These are phyloP conservation scores for Podotricha telesiphe DNA, from an alignment of 2,888 invertebrate species.

Conservation along the genomic window DNA sequence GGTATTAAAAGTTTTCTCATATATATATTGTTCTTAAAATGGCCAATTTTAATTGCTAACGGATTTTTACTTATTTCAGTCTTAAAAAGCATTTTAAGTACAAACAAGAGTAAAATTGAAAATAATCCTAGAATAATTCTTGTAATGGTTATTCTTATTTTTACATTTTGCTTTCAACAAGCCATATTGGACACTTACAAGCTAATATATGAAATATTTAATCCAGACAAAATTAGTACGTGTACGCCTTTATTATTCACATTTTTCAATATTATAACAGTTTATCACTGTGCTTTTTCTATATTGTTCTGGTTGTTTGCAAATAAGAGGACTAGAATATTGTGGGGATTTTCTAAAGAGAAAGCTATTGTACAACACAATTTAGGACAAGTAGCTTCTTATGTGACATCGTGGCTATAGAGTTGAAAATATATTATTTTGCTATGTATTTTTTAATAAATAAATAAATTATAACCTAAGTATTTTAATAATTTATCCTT, in stretches of 20 bases:
- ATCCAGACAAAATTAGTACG: slow-evolving; percentile 38
- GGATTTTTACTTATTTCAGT: slow-evolving; percentile 59
- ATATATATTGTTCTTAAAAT: slow-evolving; percentile 61
- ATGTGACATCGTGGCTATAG: neutral
- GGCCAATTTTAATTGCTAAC: slow-evolving; percentile 66
- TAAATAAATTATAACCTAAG: neutral
- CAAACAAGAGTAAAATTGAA: slow-evolving; percentile 54
- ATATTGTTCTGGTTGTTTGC: slow-evolving; percentile 74
- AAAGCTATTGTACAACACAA: slow-evolving; percentile 19
- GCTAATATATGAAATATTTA: slow-evolving; percentile 51
- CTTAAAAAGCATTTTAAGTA: slow-evolving; percentile 57
- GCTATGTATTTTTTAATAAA: neutral
- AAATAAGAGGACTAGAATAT: slow-evolving; percentile 63
- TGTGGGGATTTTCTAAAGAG: slow-evolving; percentile 55
- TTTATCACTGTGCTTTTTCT: slow-evolving; percentile 68
- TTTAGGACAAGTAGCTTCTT: slow-evolving; percentile 13
- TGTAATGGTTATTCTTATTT: slow-evolving; percentile 65
- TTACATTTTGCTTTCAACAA: slow-evolving; percentile 69
- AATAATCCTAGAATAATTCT: slow-evolving; percentile 59
- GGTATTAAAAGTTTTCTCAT: slow-evolving; percentile 48
- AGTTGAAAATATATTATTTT: neutral
- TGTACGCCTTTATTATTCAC: slow-evolving; percentile 43
- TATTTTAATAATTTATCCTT: neutral
- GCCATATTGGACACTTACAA: slow-evolving; percentile 60
- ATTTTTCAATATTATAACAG: slow-evolving; percentile 48